phyloP scores from a whole-genome alignment of 2,113 vertebrate genomes.

The Podocnemis expansa region DNA sequence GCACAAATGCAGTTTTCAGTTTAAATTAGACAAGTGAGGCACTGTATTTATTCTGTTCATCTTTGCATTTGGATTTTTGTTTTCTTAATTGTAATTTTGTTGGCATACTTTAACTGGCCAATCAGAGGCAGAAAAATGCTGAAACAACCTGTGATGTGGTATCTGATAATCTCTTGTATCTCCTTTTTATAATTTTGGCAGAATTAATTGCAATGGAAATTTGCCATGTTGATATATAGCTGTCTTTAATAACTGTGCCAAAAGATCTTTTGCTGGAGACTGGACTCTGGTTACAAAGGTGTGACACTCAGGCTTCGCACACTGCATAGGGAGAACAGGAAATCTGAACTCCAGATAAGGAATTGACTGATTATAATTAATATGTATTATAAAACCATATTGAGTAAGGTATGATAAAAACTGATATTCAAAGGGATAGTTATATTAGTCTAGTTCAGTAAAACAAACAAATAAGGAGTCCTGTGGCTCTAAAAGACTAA shows the following conservation, averaged over 20 bases:
- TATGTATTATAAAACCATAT: neutral
- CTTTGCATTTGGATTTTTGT: neutral
- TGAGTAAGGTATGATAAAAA: neutral
- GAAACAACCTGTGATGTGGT: constrained; percentile 24
- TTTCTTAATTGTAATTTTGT: neutral
- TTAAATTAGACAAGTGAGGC: constrained; percentile 42
- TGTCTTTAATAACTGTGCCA: constrained; percentile 62
- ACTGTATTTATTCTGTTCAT: constrained; percentile 12
- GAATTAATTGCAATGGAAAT: constrained; percentile 39
- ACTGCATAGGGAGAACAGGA: neutral
- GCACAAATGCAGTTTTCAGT: constrained; percentile 18
- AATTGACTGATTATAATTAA: neutral
- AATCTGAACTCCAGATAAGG: too few relatives aligned
- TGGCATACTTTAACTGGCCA: neutral
- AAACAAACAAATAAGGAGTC: too few relatives aligned
- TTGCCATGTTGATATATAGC: constrained; percentile 48
- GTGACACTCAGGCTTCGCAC: neutral
- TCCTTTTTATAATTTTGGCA: constrained; percentile 43
- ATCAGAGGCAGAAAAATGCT: constrained; percentile 3
- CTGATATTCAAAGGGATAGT: too few relatives aligned
- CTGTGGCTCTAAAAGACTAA: too few relatives aligned
- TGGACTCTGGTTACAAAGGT: constrained; percentile 23
- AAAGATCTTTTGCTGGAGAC: constrained; percentile 50
- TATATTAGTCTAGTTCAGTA: too few relatives aligned
- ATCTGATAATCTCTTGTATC: constrained; percentile 41